Evolutionary conservation across 2,113 vertebrate genomes (phyloP).

Genomic region (Oncorhynchus gorbuscha): DNA sequence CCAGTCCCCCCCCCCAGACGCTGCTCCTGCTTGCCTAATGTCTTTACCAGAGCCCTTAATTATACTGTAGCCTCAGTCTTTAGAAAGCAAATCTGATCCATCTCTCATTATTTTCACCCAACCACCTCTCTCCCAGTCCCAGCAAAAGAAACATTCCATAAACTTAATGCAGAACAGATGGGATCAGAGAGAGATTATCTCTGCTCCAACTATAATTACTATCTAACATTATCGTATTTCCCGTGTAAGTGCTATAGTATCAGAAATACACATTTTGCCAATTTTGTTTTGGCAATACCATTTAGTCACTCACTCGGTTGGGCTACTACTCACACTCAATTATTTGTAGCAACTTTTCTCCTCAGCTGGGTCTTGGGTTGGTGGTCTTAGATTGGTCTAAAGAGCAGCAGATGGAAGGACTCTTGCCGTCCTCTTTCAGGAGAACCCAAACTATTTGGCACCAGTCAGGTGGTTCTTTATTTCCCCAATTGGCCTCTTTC

Average conservation of each 20-base stretch:
- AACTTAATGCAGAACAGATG: conserved; percentile 34
- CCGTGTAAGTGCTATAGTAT: not conserved
- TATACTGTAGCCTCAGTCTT: conserved; percentile 17
- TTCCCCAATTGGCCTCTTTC: not conserved
- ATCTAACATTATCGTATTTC: conserved; percentile 5
- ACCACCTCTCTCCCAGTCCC: not conserved
- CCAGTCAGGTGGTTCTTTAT: not conserved
- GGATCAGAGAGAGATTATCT: conserved; percentile 10
- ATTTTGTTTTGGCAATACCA: not conserved
- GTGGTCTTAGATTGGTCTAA: not conserved
- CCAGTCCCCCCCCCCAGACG: not conserved
- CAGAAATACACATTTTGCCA: not conserved
- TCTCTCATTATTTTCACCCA: conserved; percentile 2
- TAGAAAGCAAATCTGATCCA: conserved; percentile 14
- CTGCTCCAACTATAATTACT: not conserved
- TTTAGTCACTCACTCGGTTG: not conserved
- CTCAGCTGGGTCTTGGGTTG: not conserved
- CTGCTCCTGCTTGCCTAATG: conserved; percentile 11
- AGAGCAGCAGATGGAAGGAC: not conserved
- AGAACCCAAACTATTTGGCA: conserved; percentile 10
- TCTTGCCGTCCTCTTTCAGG: not conserved
- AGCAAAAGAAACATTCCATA: conserved; percentile 15
- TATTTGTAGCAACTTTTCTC: not conserved
- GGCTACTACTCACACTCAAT: not conserved
- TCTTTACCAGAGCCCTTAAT: conserved; percentile 38